Base-by-base conservation (phyloP, 2,888 invertebrate species). In the Plagodis pulveraria region DNA sequence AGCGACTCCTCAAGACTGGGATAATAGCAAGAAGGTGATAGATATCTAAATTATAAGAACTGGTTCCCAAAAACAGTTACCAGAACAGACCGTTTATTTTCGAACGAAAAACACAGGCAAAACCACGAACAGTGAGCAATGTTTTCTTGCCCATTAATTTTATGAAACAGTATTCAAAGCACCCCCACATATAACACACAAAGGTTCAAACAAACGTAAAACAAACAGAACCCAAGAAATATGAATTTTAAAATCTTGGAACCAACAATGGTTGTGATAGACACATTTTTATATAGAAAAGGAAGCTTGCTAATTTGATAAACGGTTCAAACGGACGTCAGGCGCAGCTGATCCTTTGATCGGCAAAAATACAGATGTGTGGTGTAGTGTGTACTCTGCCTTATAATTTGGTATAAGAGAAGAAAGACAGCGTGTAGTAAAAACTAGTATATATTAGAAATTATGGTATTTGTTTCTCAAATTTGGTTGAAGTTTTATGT, bases 271-370 rank as follows among this genome's bases (percentile, higher is more conserved):
- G 57, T 59, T 53, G 64, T 89, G 91, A 93, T 89, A 93, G 93
- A 93, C 93, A 93, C 86, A 90, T 93, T 93, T 93, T 93, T 93
- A 85, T 87, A 80, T 87, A 87, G 89, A 87, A 89, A 91, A 91
- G 91, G 91, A 91, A 89, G 87, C 91, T 82, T 83, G 87, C 84
- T 92, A 92, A 92, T 91, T 91, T 92, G 91, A 91, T 92, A 91
- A 92, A 86, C 86, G 86, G 87, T 89, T 91, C 92, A 91, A 92
- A 90, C 88, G 91, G 86, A 82, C 89, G 92, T 91, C 92, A 91
- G 66, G 73, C 76, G 69, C 91, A 91, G 40, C 77, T 72, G 86
- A 65, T 86, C 87, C 91, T 90, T 91, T 91, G 91, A 91, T 91
- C 91, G 75, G 89, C 90, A 91, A 91, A 91, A 91, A 91, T 91